phyloP scores from a whole-genome alignment of 2,888 invertebrate species.

The Steinernema carpocapsae region DNA sequence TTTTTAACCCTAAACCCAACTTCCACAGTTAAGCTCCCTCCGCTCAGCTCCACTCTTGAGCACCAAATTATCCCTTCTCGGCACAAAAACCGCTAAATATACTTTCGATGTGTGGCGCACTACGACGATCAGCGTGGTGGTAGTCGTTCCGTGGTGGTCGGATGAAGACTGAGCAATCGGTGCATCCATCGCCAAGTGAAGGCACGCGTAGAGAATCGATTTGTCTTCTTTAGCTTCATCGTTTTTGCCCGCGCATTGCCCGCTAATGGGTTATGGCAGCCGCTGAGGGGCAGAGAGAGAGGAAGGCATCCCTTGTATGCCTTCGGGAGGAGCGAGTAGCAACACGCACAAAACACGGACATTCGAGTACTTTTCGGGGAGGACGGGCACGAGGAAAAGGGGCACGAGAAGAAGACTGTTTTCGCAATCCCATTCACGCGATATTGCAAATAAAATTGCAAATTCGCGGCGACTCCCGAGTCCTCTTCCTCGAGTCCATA shows the following conservation, averaged over 20 bases:
- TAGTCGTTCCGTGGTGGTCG: too few relatives aligned
- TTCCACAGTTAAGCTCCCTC: too few relatives aligned
- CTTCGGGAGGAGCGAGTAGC: neutral
- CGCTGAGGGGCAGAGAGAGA: neutral
- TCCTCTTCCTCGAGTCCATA: neutral
- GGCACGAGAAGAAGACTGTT: neutral
- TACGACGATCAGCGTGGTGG: neutral
- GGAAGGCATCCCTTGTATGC: neutral
- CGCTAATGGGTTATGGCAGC: constrained; percentile 32
- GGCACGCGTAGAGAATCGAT: constrained; percentile 23
- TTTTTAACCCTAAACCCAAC: too few relatives aligned
- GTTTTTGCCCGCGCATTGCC: constrained; percentile 32
- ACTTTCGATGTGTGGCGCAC: neutral
- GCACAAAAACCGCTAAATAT: neutral
- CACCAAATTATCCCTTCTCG: neutral
- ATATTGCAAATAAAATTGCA: constrained; percentile 22
- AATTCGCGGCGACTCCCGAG: too few relatives aligned
- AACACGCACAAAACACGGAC: neutral
- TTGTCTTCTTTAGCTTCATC: constrained; percentile 31
- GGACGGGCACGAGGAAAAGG: too few relatives aligned
- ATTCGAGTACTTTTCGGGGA: neutral
- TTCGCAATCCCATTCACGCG: neutral
- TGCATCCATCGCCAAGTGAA: neutral
- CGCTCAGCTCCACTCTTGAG: too few relatives aligned
- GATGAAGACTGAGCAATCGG: constrained; percentile 2